Percentiles rank a stretch among this genome's conserved stretches.
Conservation (phyloP, 2,797 vertebrate genomes). For the Pitangus sulphuratus region DNA sequence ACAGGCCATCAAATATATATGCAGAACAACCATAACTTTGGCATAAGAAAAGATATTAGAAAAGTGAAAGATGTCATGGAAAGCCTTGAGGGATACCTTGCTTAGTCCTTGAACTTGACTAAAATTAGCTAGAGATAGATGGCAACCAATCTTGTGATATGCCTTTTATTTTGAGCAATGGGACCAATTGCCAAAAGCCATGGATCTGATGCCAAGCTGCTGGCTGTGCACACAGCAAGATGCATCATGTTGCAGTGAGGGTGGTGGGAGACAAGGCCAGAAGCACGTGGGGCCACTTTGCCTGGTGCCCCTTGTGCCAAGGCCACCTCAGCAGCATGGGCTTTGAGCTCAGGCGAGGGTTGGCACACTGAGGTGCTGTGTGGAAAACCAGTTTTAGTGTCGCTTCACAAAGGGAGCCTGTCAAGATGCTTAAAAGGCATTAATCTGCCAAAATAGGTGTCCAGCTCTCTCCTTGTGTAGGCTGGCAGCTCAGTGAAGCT, state of each 20-base stretch:
- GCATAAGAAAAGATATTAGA: background rate
- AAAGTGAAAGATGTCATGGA: background rate
- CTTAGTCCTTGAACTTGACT: background rate
- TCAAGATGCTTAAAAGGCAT: background rate
- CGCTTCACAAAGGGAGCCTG: background rate
- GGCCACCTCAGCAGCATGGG: background rate
- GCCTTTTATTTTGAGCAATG: background rate
- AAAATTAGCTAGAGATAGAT: background rate
- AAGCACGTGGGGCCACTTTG: background rate
- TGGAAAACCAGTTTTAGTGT: background rate
- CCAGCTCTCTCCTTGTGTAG: background rate
- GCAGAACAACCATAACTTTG: background rate
- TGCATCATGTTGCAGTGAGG: rapidly evolving
- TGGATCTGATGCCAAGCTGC: background rate
- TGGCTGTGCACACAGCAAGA: rapidly evolving
- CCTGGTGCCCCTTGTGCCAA: background rate
- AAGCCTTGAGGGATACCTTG: background rate
- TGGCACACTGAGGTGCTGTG: background rate
- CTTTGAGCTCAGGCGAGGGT: background rate
- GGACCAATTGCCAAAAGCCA: background rate
- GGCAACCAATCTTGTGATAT: background rate
- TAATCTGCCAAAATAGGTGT: background rate
- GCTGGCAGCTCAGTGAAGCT: background rate
- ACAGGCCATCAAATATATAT: background rate
- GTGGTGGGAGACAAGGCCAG: background rate